phyloP scores from a whole-genome alignment of 92 coral and sea anemone genomes.

The Virgularia gustaviana region DNA sequence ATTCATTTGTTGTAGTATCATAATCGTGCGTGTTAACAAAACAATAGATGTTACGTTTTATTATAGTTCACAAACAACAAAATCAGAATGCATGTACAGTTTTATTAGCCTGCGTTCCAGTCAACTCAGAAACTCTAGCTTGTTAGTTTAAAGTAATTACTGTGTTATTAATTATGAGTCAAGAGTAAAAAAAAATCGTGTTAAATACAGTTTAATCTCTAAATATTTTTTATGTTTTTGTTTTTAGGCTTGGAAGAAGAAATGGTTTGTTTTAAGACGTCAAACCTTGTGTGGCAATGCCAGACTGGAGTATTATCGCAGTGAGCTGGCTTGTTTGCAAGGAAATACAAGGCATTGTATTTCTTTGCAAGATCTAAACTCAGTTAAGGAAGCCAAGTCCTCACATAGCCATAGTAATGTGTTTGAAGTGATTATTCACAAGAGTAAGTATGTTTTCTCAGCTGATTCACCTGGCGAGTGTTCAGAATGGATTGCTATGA shows the following conservation, averaged over 20 bases:
- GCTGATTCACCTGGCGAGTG: constrained; percentile 69
- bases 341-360: constrained; percentile 79
- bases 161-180: too few species aligned
- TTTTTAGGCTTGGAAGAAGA: constrained; percentile 86
- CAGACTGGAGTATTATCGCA: constrained; percentile 80
- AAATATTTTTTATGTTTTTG: too few species aligned
- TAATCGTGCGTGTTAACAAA: too few species aligned
- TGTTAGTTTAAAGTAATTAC: too few species aligned
- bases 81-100: too few species aligned
- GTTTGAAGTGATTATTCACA: constrained; percentile 65
- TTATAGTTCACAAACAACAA: too few species aligned
- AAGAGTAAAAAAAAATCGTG: too few species aligned
- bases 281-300: constrained; percentile 75
- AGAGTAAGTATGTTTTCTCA: constrained; percentile 77
- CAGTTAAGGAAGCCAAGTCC: constrained; percentile 63
- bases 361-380: constrained; percentile 70
- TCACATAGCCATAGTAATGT: constrained; percentile 75
- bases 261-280: constrained; percentile 89
- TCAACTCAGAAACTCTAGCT: too few species aligned
- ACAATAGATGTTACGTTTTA: too few species aligned
- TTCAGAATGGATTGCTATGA: constrained; percentile 79
- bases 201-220: too few species aligned
- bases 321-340: constrained; percentile 80
- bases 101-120: too few species aligned
- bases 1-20: too few species aligned